Evolutionary conservation across 1,140 invertebrate species (phyloP).

Genomic region (Tetranychus cinnabarinus): DNA sequence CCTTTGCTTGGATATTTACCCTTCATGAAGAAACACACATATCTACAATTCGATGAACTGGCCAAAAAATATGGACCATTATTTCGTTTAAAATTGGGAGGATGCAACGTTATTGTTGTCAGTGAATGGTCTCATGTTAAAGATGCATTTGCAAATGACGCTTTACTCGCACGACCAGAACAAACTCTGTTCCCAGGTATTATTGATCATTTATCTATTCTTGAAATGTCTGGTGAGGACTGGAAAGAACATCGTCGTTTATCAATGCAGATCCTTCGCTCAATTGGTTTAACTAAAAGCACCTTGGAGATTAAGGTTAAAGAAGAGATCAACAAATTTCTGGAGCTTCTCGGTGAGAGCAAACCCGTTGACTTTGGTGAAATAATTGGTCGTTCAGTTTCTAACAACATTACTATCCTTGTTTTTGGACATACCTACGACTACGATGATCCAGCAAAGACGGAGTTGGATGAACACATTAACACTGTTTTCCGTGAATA

Average conservation of each 20-base stretch:
- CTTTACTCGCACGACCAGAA: constrained; percentile 9
- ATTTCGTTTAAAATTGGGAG: background rate
- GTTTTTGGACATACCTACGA: too few relatives aligned
- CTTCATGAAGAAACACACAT: constrained; percentile 2
- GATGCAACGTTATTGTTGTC: constrained; percentile 2
- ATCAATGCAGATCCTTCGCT: constrained; percentile 37
- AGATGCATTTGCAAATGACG: constrained; percentile 8
- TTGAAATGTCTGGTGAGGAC: constrained; percentile 18
- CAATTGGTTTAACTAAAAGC: constrained; percentile 40
- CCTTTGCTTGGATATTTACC: constrained; percentile 11
- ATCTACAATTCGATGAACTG: too few relatives aligned
- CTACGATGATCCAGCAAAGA: too few relatives aligned
- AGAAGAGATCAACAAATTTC: background rate
- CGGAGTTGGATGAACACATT: too few relatives aligned
- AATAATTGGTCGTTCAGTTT: too few relatives aligned
- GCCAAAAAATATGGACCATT: constrained; percentile 5
- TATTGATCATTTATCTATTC: background rate
- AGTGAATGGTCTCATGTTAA: constrained; percentile 6
- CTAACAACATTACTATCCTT: too few relatives aligned
- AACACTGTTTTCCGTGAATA: too few relatives aligned
- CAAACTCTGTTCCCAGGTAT: constrained; percentile 5
- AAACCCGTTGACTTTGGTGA: too few relatives aligned
- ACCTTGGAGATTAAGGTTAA: constrained; percentile 21
- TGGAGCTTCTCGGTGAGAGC: too few relatives aligned
- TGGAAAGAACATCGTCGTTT: constrained; percentile 64